phyloP scores from a whole-genome alignment of 2,888 invertebrate species.

The Pharmacophagus antenor region DNA sequence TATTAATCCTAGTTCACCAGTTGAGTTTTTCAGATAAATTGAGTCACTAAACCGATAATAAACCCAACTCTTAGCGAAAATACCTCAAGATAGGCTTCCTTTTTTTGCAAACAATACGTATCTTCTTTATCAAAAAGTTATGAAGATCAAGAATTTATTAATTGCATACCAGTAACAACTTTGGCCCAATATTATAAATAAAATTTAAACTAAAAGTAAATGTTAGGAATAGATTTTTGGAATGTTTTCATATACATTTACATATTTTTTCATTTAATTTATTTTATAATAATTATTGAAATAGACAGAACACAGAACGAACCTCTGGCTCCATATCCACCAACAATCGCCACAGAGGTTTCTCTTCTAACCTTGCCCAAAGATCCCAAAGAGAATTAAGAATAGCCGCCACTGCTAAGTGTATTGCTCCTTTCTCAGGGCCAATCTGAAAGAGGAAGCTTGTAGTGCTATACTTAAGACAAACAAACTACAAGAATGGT shows the following conservation, averaged over 20 bases:
- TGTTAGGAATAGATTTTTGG: no score
- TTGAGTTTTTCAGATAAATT: not conserved
- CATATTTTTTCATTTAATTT: not conserved
- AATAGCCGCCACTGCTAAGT: constrained; percentile 92
- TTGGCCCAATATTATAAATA: not conserved
- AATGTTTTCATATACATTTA: no score
- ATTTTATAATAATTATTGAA: not conserved
- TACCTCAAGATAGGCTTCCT: no score
- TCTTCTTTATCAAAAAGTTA: no score
- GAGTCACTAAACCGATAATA: no score
- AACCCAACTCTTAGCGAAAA: no score
- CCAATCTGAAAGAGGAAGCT: constrained; percentile 84
- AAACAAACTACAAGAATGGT: not conserved
- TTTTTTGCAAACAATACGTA: no score
- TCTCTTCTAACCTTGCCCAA: constrained; percentile 91
- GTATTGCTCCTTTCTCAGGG: constrained; percentile 94
- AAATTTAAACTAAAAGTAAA: no score
- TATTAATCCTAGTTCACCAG: not conserved
- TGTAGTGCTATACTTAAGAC: not conserved
- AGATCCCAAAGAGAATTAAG: constrained; percentile 96
- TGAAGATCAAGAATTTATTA: no score
- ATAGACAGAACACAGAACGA: constrained; percentile 5
- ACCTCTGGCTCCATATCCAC: constrained; percentile 91
- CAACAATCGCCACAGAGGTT: constrained; percentile 93
- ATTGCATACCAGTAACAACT: no score